Percentiles rank a stretch among this genome's conserved stretches.
phyloP scores from a whole-genome alignment of 2,113 vertebrate species.

The Brachypodius melanocephalos region DNA sequence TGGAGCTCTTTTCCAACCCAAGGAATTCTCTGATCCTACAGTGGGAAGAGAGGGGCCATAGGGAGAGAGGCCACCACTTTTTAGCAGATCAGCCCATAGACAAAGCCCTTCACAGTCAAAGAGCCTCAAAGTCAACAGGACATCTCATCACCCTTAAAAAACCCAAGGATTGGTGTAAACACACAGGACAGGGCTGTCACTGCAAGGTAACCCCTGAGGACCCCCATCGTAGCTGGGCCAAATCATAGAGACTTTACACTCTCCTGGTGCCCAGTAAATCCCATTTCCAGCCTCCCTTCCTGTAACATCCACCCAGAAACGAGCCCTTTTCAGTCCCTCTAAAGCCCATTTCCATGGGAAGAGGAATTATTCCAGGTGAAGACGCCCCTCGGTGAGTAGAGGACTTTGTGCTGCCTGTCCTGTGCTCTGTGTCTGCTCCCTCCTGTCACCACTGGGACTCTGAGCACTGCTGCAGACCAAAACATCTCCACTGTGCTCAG shows the following conservation, averaged over 20 bases:
- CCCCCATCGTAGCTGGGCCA: neutral
- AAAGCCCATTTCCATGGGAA: neutral
- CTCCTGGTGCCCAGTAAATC: neutral
- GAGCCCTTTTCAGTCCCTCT: neutral
- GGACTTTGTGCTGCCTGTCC: neutral
- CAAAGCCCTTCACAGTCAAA: neutral
- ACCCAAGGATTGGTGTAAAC: accelerated
- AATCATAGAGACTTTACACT: neutral
- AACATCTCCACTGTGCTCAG: neutral
- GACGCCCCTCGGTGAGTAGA: accelerated
- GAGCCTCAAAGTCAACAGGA: neutral
- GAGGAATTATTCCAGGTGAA: neutral
- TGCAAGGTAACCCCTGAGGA: neutral
- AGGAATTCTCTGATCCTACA: neutral
- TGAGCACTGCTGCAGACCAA: neutral
- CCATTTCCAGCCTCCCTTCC: neutral
- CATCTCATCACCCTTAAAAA: neutral
- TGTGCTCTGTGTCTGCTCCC: neutral
- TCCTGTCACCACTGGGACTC: accelerated
- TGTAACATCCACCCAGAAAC: neutral
- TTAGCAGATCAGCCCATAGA: neutral
- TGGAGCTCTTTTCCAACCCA: neutral
- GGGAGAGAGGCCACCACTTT: neutral
- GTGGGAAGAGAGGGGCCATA: neutral
- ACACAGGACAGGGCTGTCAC: neutral